phyloP scores from a whole-genome alignment of 2,797 vertebrate species.

The Dipus sagitta region DNA sequence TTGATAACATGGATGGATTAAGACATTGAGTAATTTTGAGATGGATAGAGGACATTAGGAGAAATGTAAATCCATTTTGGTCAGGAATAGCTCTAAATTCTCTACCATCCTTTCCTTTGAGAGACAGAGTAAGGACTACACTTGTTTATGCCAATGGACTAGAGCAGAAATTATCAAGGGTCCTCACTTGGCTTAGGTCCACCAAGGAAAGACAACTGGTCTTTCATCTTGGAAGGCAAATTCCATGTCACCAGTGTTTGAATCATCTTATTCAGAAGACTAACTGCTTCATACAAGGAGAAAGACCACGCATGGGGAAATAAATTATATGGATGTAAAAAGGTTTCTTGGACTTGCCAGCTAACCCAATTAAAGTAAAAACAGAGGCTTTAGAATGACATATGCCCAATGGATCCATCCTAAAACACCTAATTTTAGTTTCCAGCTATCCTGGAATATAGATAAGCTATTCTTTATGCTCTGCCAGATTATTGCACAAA shows the following conservation, averaged over 20 bases:
- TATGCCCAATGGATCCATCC: rapidly evolving
- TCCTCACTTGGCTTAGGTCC: not conserved
- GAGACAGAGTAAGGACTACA: not conserved
- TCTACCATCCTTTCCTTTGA: not conserved
- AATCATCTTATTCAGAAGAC: not conserved
- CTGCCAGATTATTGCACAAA: not conserved
- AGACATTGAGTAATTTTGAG: not conserved
- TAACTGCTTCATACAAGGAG: not conserved
- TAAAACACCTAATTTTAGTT: not conserved
- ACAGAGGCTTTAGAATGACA: not conserved
- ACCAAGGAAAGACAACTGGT: not conserved
- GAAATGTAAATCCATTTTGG: not conserved
- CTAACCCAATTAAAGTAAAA: not conserved
- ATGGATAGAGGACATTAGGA: not conserved
- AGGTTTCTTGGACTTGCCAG: not conserved
- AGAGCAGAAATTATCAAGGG: not conserved
- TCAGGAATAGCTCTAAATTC: not conserved
- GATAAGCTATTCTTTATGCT: not conserved
- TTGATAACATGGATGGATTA: not conserved
- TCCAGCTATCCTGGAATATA: not conserved
- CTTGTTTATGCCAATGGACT: not conserved
- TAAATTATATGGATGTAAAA: not conserved
- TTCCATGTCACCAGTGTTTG: not conserved
- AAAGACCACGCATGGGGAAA: not conserved
- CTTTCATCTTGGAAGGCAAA: not conserved